Conservation (phyloP, 2,113 vertebrate species). For the Eulemur rufifrons region DNA sequence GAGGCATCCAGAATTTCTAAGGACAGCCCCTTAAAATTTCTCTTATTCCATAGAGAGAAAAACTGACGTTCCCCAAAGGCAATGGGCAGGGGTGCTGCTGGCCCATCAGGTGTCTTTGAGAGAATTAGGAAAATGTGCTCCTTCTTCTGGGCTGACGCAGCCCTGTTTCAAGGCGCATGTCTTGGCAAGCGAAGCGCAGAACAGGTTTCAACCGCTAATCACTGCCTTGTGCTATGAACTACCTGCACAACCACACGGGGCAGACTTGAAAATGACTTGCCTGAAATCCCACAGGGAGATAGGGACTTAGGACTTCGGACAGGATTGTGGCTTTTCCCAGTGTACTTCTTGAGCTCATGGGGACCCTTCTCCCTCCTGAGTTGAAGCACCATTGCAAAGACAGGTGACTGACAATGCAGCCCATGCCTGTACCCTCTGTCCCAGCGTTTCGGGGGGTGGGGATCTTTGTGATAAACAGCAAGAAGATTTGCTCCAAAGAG, state of each 20-base stretch:
- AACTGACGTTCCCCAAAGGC: background rate
- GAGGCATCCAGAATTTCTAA: background rate
- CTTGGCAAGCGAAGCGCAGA: background rate
- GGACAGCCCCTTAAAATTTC: background rate
- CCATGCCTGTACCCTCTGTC: background rate
- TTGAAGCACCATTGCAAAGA: background rate
- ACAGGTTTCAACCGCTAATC: background rate
- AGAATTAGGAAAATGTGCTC: background rate
- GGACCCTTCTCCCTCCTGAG: no score
- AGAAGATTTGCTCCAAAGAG: no score
- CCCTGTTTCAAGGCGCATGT: background rate
- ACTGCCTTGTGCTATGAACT: background rate
- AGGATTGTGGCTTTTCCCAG: background rate
- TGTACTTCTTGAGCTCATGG: background rate
- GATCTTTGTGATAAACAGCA: background rate
- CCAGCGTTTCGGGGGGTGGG: background rate
- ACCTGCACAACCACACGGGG: background rate
- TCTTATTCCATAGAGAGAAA: background rate
- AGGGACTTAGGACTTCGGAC: background rate
- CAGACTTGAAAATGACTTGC: background rate
- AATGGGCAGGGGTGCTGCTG: background rate
- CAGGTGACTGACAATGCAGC: background rate
- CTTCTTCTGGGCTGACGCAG: background rate
- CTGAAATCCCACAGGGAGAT: background rate
- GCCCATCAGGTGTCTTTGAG: background rate